Conservation (phyloP, 2,888 invertebrate genomes). For the Malthinus flaveolus region DNA sequence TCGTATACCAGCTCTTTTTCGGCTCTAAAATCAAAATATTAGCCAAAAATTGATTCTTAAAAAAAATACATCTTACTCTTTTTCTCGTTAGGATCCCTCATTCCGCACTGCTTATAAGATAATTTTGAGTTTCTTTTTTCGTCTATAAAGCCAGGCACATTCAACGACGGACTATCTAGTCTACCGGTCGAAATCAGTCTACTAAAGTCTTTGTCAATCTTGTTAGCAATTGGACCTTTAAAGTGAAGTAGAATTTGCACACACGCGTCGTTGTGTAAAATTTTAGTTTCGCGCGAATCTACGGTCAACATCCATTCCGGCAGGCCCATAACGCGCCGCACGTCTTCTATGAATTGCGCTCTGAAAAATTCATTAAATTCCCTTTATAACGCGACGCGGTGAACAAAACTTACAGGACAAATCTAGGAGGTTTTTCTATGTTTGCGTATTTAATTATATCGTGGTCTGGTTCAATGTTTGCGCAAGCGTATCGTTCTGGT, state of each 20-base stretch:
- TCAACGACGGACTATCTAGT: conserved; percentile 74
- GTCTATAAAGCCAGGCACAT: conserved; percentile 75
- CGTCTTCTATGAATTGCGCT: conserved; percentile 80
- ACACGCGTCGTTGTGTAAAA: conserved; percentile 77
- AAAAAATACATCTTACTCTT: conserved; percentile 31
- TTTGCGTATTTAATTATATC: conserved; percentile 90
- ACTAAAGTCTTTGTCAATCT: conserved; percentile 80
- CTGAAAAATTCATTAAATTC: conserved; percentile 54
- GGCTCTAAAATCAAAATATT: not conserved
- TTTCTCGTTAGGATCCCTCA: conserved; percentile 74
- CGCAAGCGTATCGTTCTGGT: conserved; percentile 79
- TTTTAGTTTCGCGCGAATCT: conserved; percentile 78
- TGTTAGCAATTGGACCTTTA: conserved; percentile 77
- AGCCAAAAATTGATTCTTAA: not conserved
- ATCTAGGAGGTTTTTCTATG: conserved; percentile 83
- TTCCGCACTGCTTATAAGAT: conserved; percentile 77
- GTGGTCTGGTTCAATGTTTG: conserved; percentile 88
- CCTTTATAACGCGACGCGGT: not conserved
- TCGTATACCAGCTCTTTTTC: conserved; percentile 7
- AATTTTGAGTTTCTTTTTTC: conserved; percentile 70
- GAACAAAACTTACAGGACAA: conserved; percentile 73
- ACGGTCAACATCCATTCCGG: conserved; percentile 90
- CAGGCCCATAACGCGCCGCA: conserved; percentile 79
- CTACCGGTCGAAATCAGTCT: conserved; percentile 73
- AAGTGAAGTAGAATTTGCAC: conserved; percentile 87